Conservation (phyloP, 2,113 vertebrate genomes). For the Chlorocebus sabaeus region DNA sequence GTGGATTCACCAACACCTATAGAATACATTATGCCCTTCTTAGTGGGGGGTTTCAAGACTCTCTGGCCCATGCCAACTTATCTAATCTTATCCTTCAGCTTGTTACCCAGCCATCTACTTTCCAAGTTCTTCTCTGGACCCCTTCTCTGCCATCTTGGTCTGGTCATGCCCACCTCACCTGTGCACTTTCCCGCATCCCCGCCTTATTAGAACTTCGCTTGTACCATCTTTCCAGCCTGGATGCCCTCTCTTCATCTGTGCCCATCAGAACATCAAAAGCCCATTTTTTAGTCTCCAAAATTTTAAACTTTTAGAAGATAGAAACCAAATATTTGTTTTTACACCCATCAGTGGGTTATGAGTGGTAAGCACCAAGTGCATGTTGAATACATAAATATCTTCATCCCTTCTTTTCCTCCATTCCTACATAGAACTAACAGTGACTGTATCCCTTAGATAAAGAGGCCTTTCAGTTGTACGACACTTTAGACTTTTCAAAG, state of each 20-base stretch:
- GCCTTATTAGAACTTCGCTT: not conserved
- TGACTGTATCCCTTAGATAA: not conserved
- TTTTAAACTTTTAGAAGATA: not conserved
- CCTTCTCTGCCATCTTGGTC: not conserved
- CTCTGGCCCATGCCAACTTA: not conserved
- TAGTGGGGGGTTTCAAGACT: not conserved
- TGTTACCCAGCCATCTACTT: not conserved
- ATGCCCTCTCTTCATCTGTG: not conserved
- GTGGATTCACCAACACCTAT: not conserved
- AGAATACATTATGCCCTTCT: not conserved
- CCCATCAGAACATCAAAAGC: not conserved
- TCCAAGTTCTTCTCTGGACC: not conserved
- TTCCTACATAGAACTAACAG: not conserved
- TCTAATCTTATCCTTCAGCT: not conserved
- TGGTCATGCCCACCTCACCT: not conserved
- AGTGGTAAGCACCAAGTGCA: not conserved
- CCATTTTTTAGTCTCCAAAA: not conserved
- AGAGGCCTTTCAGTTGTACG: not conserved
- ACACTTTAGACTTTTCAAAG: not conserved
- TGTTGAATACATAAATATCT: not conserved
- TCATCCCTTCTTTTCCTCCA: not conserved
- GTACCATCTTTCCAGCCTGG: not conserved
- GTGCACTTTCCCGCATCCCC: too few species aligned
- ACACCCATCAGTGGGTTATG: not conserved
- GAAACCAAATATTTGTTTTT: not conserved